Evolutionary conservation across 2,888 invertebrate genomes (phyloP).

Genomic region (Nudaria mundana): DNA sequence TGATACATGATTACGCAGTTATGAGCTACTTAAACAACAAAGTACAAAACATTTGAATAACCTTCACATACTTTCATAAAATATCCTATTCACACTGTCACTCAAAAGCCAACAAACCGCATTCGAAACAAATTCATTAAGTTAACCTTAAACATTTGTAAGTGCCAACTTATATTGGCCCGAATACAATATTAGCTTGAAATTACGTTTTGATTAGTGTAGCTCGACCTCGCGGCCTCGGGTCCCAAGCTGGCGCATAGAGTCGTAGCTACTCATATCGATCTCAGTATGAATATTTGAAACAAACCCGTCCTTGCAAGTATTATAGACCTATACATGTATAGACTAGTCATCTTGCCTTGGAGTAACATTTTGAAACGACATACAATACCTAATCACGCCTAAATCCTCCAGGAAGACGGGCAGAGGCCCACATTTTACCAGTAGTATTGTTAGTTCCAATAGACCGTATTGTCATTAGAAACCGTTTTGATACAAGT

Average conservation of each 20-base stretch:
- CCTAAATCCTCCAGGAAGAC: too few relatives aligned
- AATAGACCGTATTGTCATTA: too few relatives aligned
- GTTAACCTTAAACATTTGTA: slow-evolving; percentile 41
- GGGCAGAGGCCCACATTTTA: too few relatives aligned
- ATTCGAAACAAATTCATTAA: slow-evolving; percentile 37
- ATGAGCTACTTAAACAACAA: background rate
- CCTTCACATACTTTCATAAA: background rate
- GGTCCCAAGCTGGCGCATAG: slow-evolving; percentile 54
- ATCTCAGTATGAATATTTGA: slow-evolving; percentile 77
- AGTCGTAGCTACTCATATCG: slow-evolving; percentile 62
- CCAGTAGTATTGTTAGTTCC: too few relatives aligned
- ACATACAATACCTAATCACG: too few relatives aligned
- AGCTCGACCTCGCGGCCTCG: slow-evolving; percentile 62
- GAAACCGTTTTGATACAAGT: too few relatives aligned
- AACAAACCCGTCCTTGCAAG: slow-evolving; percentile 63
- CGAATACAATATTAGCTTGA: slow-evolving; percentile 63
- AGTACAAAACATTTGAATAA: background rate
- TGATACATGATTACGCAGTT: too few relatives aligned
- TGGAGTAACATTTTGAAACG: background rate
- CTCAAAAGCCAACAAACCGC: slow-evolving; percentile 8
- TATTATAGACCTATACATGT: slow-evolving; percentile 41
- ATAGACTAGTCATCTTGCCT: slow-evolving; percentile 7
- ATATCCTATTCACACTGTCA: slow-evolving; percentile 12
- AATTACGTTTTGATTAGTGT: slow-evolving; percentile 71
- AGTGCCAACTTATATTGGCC: slow-evolving; percentile 26